Conservation (phyloP, 2,113 vertebrate genomes). For the Tympanuchus pallidicinctus region DNA sequence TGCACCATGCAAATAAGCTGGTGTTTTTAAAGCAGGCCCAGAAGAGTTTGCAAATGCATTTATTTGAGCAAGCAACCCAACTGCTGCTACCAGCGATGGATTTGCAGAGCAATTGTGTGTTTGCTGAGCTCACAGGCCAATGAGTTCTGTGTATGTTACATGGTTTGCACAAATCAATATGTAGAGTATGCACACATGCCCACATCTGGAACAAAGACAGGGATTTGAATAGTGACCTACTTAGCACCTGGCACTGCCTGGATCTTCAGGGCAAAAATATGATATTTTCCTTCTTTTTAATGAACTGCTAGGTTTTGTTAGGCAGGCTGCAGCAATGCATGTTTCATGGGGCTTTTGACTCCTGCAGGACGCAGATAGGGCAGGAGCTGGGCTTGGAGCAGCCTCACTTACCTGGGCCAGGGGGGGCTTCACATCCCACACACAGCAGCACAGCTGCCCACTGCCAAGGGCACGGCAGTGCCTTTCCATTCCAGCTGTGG, state of each 20-base stretch:
- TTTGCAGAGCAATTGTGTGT: neutral
- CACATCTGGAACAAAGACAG: neutral
- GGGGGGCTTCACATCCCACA: neutral
- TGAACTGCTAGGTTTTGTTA: neutral
- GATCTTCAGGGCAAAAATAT: neutral
- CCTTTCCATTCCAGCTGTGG: neutral
- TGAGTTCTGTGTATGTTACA: neutral
- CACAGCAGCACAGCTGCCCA: neutral
- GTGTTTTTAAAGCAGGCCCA: slow-evolving; percentile 10
- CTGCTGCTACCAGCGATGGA: slow-evolving; percentile 5
- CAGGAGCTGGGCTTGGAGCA: neutral
- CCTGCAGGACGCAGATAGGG: neutral
- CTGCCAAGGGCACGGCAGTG: neutral
- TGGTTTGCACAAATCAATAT: neutral
- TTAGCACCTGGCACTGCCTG: neutral
- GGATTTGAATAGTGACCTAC: neutral
- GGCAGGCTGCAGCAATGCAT: neutral
- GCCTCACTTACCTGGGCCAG: neutral
- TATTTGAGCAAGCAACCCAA: slow-evolving; percentile 41
- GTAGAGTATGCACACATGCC: accelerated
- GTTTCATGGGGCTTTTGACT: neutral
- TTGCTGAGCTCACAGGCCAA: slow-evolving; percentile 18
- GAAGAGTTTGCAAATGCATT: slow-evolving; percentile 37
- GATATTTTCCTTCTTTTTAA: neutral
- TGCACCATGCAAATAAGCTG: neutral